Conservation (phyloP, 2,888 invertebrate species). For the Drosophila picticornis region DNA sequence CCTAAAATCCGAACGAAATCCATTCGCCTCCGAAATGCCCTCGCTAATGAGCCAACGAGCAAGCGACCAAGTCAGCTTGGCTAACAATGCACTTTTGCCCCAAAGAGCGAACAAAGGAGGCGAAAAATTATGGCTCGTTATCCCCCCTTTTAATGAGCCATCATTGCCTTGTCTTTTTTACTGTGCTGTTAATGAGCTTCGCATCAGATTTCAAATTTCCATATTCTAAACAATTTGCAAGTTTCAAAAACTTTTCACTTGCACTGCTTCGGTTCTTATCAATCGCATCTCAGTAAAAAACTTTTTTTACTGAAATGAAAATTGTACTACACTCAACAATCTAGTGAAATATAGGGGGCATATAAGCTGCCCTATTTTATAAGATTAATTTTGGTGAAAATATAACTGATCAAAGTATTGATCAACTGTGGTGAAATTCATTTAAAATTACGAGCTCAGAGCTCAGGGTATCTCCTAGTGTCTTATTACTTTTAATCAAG, state of each 20-base stretch:
- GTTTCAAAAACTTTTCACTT: background rate
- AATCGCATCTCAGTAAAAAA: background rate
- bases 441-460: background rate
- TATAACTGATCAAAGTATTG: background rate
- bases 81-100: slow-evolving; percentile 20
- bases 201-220: background rate
- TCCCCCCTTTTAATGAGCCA: slow-evolving; percentile 11
- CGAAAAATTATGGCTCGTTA: slow-evolving; percentile 17
- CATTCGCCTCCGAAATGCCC: slow-evolving; percentile 12
- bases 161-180: slow-evolving; percentile 6
- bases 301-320: background rate
- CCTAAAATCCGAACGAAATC: slow-evolving; percentile 9
- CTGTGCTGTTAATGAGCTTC: slow-evolving; percentile 11
- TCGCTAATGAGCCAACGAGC: slow-evolving; percentile 34
- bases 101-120: background rate
- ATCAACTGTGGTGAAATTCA: background rate
- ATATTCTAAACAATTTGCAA: background rate
- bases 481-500: background rate
- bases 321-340: background rate
- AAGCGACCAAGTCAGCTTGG: slow-evolving; percentile 10
- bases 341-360: background rate
- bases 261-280: background rate
- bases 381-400: background rate
- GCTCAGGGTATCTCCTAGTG: background rate
- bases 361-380: background rate